Conservation (phyloP, 2,888 invertebrate species). For the Orchesella flavescens region DNA sequence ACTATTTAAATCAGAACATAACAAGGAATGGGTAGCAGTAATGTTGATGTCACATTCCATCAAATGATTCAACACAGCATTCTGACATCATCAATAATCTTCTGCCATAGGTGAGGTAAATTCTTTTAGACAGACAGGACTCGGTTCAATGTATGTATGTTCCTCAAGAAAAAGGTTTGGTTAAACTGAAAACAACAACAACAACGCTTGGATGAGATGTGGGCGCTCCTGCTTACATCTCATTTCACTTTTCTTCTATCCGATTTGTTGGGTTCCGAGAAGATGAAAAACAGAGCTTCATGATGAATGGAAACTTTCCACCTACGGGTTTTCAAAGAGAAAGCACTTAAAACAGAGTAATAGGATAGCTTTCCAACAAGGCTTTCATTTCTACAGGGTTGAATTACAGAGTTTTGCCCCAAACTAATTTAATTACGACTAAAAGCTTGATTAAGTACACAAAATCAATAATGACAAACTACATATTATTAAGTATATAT, state of each 20-base stretch:
- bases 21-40: conserved; percentile 56
- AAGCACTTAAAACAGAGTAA: conserved; percentile 42
- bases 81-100: not conserved
- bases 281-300: conserved; percentile 98
- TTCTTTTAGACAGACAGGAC: not conserved
- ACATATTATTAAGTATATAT: too few species aligned
- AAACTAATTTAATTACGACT: conserved; percentile 61
- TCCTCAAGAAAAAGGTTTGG: not conserved
- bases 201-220: conserved; percentile 1
- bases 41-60: conserved; percentile 28
- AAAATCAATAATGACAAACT: conserved; percentile 53
- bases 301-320: conserved; percentile 97
- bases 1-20: conserved; percentile 6
- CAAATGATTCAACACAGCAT: not conserved
- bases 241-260: conserved; percentile 63
- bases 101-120: conserved; percentile 19
- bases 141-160: too few species aligned
- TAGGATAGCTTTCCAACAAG: conserved; percentile 2
- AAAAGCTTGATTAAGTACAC: conserved; percentile 53
- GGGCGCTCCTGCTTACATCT: not conserved
- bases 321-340: conserved; percentile 77
- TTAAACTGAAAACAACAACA: not conserved
- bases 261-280: conserved; percentile 76
- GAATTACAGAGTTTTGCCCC: conserved; percentile 7
- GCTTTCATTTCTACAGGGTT: not conserved